Evolutionary conservation across 2,888 invertebrate species (phyloP).

Genomic region (Troides aeacus): DNA sequence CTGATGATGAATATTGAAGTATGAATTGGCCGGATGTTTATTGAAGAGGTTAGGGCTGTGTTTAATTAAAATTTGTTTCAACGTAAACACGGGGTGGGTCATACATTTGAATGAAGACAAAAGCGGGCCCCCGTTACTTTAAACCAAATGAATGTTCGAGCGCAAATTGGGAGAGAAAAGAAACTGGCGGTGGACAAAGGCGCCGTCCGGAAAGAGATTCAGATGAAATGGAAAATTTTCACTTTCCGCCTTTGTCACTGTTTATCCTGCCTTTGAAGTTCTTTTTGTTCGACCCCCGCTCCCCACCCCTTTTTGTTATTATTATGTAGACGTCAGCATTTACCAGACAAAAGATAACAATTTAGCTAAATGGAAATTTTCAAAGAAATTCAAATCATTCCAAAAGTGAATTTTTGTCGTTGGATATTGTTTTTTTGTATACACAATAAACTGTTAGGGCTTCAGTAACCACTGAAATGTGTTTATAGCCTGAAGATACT

Average conservation of each 20-base stretch:
- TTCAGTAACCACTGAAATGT: no score
- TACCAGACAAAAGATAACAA: background rate
- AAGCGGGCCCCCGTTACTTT: constrained; percentile 15
- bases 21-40: no score
- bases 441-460: no score
- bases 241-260: constrained; percentile 17
- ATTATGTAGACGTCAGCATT: background rate
- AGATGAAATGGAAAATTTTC: constrained; percentile 27
- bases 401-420: no score
- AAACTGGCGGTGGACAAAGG: constrained; percentile 19
- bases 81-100: no score
- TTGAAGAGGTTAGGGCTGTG: no score
- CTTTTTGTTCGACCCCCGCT: constrained; percentile 1
- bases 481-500: no score
- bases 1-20: no score
- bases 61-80: no score
- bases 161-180: constrained; percentile 18
- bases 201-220: constrained; percentile 11
- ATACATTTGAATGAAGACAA: constrained; percentile 1
- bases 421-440: no score
- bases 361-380: background rate
- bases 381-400: no score
- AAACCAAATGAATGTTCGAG: constrained; percentile 24
- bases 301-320: constrained; percentile 12
- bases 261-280: constrained; percentile 14